Evolutionary conservation across 2,888 invertebrate genomes (phyloP).

Genomic region (Monochamus alternatus): DNA sequence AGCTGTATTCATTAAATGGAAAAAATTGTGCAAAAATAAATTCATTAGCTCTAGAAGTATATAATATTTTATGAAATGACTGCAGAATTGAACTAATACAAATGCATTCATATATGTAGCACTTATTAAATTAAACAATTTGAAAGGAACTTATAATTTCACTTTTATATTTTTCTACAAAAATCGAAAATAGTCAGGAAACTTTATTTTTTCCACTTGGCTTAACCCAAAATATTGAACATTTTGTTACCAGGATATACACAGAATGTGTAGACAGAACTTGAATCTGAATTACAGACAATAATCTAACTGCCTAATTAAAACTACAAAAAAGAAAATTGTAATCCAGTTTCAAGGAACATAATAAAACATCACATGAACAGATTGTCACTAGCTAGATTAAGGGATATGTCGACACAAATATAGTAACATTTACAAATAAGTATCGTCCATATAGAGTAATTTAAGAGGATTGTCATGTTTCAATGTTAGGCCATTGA

Average conservation of each 20-base stretch:
- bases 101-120: too few species aligned
- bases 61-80: too few species aligned
- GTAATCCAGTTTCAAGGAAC: constrained; percentile 36
- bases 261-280: constrained; percentile 22
- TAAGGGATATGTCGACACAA: constrained; percentile 65
- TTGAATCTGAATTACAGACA: constrained; percentile 19
- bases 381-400: constrained; percentile 70
- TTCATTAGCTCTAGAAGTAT: too few species aligned
- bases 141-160: too few species aligned
- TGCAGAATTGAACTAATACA: too few species aligned
- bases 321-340: constrained; percentile 20
- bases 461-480: constrained; percentile 69
- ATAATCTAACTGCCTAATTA: constrained; percentile 6
- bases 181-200: too few species aligned
- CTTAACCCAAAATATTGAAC: not conserved
- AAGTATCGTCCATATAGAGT: constrained; percentile 55
- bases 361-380: constrained; percentile 64
- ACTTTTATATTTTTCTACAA: too few species aligned
- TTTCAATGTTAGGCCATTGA: constrained; percentile 71
- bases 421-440: constrained; percentile 59
- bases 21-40: too few species aligned
- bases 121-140: too few species aligned
- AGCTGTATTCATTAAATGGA: too few species aligned
- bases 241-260: constrained; percentile 29
- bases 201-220: not conserved